Evolutionary conservation across 2,113 vertebrate genomes (phyloP), one percentile per base, ranked within the genome.

Genomic region (Regulus satrapa): DNA sequence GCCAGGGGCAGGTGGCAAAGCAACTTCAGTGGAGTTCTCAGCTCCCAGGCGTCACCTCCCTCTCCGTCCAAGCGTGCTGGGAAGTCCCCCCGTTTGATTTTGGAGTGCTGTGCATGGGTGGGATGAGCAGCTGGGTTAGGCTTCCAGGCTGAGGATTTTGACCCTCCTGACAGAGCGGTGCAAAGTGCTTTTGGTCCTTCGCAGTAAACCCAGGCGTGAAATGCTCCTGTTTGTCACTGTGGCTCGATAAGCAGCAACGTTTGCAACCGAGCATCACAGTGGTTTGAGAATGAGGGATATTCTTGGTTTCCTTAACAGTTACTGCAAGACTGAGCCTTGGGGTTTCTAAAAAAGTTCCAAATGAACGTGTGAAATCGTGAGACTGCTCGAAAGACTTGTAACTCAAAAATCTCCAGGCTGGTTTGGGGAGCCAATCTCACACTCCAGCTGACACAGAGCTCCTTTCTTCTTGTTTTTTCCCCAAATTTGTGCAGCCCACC

Each of bases 61-160:
- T 62, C 52, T 55, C 38, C 32, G n/a, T 38, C 31, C 21, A 23
- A 45, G 23, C 2, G 0, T 14, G 21, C n/a, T 0, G 0, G 18
- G 5, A 72, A 38, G 31, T 13, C 6, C 45, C 34, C 18, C 26
- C 1, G 2, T 19, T 38, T 66, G 34, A n/a, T 56, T 52, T 32
- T 8, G 4, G 46, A 18, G 41, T 2, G 4, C 29, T 52, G 29
- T 34, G 80, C 14, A 24, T 1, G 4, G 40, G 6, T 46, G 61
- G 40, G 54, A 68, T 3, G 3, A 58, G n/a, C 2, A 8, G 55
- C 18, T 9, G 26, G 21, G 23, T 24, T 8, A 9, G 43, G 43
- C 26, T 5, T 21, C 29, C 0, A 0, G 54, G 46, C 24, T 12
- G 21, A 14, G 23, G 17, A 25, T 19, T 43, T 62, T 31, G 26